Percentiles rank a stretch among this genome's conserved stretches.
phyloP scores from a whole-genome alignment of 1,140 invertebrate genomes.

The Brachionus sp. region DNA sequence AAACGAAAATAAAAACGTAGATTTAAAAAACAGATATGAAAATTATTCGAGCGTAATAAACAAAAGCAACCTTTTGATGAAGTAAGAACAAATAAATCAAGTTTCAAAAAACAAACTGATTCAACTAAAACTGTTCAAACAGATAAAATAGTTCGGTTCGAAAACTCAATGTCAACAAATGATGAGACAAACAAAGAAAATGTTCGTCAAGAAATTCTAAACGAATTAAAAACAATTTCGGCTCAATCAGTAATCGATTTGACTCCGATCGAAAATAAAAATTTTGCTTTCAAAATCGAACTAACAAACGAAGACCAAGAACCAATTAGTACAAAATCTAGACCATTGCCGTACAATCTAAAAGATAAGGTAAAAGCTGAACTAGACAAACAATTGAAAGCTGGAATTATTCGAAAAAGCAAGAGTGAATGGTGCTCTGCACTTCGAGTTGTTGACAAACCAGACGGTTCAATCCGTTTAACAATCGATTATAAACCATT shows the following conservation, averaged over 20 bases:
- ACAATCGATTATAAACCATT: not conserved
- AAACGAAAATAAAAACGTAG: too few species aligned
- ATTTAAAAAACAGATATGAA: too few species aligned
- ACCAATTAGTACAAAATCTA: not conserved
- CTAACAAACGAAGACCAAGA: not conserved
- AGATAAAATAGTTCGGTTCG: too few species aligned
- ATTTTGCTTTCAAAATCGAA: conserved; percentile 18
- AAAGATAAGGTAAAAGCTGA: not conserved
- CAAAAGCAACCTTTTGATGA: too few species aligned
- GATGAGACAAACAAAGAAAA: not conserved
- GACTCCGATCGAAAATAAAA: conserved; percentile 11
- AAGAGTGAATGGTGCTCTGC: not conserved
- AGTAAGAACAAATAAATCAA: too few species aligned
- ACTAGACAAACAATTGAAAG: conserved; percentile 12
- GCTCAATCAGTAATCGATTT: conserved; percentile 1
- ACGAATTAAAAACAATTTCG: conserved; percentile 20
- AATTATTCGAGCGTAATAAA: too few species aligned
- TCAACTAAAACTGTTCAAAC: too few species aligned
- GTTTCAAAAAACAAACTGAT: too few species aligned
- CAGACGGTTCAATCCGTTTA: not conserved
- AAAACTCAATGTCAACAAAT: too few species aligned
- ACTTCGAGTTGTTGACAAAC: not conserved
- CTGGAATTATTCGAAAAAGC: not conserved
- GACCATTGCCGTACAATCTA: not conserved
- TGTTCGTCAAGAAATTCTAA: not conserved